Evolutionary conservation across 2,113 vertebrate genomes (phyloP).

Genomic region (Protobothrops mucrosquamatus): DNA sequence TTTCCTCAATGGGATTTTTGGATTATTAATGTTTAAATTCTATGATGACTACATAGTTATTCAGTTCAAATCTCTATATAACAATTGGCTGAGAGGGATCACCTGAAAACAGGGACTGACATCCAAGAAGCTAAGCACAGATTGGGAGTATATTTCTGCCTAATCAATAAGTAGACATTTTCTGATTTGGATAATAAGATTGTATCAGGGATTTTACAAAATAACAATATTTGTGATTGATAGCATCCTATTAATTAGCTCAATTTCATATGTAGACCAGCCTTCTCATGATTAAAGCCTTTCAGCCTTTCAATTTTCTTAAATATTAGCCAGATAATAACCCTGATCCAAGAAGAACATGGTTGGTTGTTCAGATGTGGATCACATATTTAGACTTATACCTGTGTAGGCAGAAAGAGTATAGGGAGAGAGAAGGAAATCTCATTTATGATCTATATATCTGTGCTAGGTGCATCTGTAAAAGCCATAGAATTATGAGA

Average conservation of each 20-base stretch:
- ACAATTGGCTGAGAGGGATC: background rate
- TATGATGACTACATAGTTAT: background rate
- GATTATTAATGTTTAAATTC: background rate
- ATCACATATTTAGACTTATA: background rate
- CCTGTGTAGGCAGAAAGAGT: background rate
- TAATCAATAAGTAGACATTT: background rate
- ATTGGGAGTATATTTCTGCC: background rate
- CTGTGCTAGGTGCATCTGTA: background rate
- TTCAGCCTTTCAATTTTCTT: background rate
- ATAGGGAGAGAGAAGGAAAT: background rate
- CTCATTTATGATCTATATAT: background rate
- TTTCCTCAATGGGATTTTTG: background rate
- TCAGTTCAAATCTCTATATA: background rate
- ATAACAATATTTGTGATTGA: background rate
- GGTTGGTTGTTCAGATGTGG: background rate
- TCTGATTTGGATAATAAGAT: background rate
- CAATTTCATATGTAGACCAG: background rate
- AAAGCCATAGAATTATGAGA: background rate
- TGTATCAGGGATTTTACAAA: background rate
- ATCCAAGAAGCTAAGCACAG: background rate
- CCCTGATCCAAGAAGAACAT: background rate
- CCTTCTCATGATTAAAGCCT: background rate
- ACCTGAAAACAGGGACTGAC: background rate
- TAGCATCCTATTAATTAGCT: background rate
- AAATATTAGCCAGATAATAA: background rate